Evolutionary conservation across 2,797 vertebrate genomes (phyloP).

Genomic region (Serranus cabrilla): DNA sequence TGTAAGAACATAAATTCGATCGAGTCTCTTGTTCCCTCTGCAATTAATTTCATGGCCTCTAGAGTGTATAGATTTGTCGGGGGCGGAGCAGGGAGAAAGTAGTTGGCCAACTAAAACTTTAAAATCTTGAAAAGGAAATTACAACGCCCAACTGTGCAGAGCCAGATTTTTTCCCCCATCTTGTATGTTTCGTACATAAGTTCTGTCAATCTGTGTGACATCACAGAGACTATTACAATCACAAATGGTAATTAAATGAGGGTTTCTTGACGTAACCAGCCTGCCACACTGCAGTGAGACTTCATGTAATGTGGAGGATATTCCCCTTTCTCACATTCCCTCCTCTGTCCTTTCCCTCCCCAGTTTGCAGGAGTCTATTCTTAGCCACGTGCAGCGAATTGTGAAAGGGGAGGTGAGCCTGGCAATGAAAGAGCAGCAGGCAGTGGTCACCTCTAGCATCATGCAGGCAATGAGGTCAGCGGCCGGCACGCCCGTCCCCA

Average conservation of each 20-base stretch:
- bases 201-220: not conserved
- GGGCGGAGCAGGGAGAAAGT: constrained; percentile 42
- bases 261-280: not conserved
- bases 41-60: constrained; percentile 76
- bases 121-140: constrained; percentile 34
- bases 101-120: constrained; percentile 41
- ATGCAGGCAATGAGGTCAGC: constrained; percentile 99
- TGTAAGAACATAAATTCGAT: constrained; percentile 76
- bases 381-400: constrained; percentile 95
- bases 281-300: constrained; percentile 15
- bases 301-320: not conserved
- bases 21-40: constrained; percentile 71
- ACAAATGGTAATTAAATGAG: not conserved
- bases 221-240: not conserved
- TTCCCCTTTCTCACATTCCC: constrained; percentile 17
- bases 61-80: constrained; percentile 65
- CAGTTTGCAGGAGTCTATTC: constrained; percentile 97
- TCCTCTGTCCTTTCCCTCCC: not conserved
- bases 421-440: constrained; percentile 99
- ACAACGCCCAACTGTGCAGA: not conserved
- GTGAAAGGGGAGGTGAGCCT: constrained; percentile 96
- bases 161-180: not conserved
- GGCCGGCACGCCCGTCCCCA: constrained; percentile 94
- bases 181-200: not conserved
- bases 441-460: constrained; percentile 95